Conservation (phyloP, 2,113 vertebrate genomes). For the Cyprinodon tularosa region DNA sequence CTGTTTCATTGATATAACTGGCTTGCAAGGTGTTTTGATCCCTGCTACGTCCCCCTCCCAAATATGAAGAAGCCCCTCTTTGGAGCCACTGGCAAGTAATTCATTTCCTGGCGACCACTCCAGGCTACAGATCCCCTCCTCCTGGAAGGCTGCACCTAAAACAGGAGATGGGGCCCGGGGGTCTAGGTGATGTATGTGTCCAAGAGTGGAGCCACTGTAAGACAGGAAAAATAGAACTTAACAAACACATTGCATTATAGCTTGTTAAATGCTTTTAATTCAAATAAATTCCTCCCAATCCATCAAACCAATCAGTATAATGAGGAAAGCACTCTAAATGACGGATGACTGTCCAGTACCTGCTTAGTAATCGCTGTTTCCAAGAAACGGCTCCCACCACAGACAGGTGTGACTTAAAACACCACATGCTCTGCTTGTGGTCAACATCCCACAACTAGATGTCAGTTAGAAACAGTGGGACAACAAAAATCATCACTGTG, state of each 20-base stretch:
- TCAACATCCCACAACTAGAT: slow-evolving; percentile 83
- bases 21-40: slow-evolving; percentile 27
- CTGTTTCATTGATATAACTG: slow-evolving; percentile 68
- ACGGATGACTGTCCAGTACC: slow-evolving; percentile 56
- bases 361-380: slow-evolving; percentile 84
- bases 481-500: slow-evolving; percentile 37
- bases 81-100: slow-evolving; percentile 79
- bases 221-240: not conserved
- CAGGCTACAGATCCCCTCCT: slow-evolving; percentile 78
- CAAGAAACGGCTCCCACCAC: slow-evolving; percentile 81
- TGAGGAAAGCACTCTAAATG: not conserved
- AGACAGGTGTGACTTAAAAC: slow-evolving; percentile 75
- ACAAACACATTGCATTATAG: too few species aligned
- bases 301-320: not conserved
- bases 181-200: slow-evolving; percentile 79
- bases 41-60: slow-evolving; percentile 72
- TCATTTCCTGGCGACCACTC: slow-evolving; percentile 78
- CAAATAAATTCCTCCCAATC: not conserved
- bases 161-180: slow-evolving; percentile 59
- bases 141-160: slow-evolving; percentile 64
- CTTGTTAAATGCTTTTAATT: too few species aligned
- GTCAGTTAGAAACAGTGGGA: slow-evolving; percentile 41
- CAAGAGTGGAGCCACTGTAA: slow-evolving; percentile 80
- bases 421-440: slow-evolving; percentile 72
- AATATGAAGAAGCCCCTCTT: slow-evolving; percentile 75